Evolutionary conservation across 2,797 vertebrate species (phyloP), one percentile per base, ranked within the genome.

Genomic region (Hoplostethus mediterraneus): DNA sequence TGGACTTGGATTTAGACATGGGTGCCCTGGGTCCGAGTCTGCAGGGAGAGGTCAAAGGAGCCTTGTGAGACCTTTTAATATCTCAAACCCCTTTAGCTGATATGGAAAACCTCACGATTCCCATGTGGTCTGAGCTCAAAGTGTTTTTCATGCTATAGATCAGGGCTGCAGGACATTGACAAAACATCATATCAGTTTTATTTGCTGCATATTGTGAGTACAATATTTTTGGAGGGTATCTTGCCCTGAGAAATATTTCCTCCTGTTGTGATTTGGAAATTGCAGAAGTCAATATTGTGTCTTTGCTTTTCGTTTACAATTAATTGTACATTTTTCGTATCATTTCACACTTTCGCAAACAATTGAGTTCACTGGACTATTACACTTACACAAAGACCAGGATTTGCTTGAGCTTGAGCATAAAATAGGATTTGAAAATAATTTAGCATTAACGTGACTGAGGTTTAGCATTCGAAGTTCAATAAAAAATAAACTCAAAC

Each of bases 401-500:
- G 47, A 48, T 48, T 48, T 48, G 13, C 3, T 33, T 33, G 6
- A 33, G 33, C 33, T 33, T 33, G 3, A 33, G 33, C 33, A 33
- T 33, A 31, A 33, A 55, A 55, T 12, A 14, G 12, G 30, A 31
- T 55, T 55, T 55, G 53, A 21, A 12, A 31, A 16, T 33, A 8
- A 71, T 63, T 61, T 40, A 33, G 17, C 59, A 33, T 57, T 59
- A 67, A 69, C 30, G 49, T 57, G 38, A 56, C 45, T 6, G 53
- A 58, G 52, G 55, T 44, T 51, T 28, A 31, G 55, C 38, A 79
- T 49, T 49, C 61, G 11, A 6, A 48, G 60, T 56, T 71, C 66
- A 68, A n/a, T 65, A 10, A 72, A 70, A 65, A 36, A 6, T 21
- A 21, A 21, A 21, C 31, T 28, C 33, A 33, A 63, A 53, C 71